These are phyloP conservation scores for Eutolmus rufibarbis DNA, from an alignment of 2,888 invertebrate species.

Conservation along the genomic window DNA sequence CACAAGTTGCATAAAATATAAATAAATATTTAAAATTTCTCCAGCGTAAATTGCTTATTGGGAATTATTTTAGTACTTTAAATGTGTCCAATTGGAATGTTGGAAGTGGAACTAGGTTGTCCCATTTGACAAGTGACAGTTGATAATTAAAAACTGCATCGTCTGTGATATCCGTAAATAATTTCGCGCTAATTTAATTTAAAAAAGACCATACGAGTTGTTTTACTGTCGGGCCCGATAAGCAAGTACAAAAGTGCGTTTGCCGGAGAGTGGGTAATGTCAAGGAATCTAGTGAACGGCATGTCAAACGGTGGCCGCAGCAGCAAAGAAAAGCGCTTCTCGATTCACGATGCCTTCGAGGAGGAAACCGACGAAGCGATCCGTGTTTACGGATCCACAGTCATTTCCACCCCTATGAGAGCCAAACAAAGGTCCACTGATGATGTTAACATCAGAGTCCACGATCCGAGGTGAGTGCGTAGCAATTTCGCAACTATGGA, in stretches of 20 bases:
- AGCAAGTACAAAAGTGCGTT: not conserved
- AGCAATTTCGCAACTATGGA: not conserved
- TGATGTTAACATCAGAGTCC: constrained; percentile 66
- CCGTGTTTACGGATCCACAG: constrained; percentile 80
- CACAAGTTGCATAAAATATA: too few species aligned
- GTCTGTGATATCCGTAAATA: constrained; percentile 20
- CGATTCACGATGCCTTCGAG: constrained; percentile 85
- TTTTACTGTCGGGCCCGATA: not conserved
- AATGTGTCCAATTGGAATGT: not conserved
- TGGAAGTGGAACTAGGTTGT: not conserved
- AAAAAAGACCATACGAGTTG: not conserved
- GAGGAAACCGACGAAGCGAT: constrained; percentile 85
- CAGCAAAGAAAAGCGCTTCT: constrained; percentile 71
- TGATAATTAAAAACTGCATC: constrained; percentile 11
- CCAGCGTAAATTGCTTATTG: not conserved
- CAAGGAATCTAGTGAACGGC: constrained; percentile 64
- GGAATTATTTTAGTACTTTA: not conserved
- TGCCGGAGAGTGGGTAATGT: constrained; percentile 60
- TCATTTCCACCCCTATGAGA: constrained; percentile 74
- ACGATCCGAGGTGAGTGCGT: constrained; percentile 61
- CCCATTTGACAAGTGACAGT: constrained; percentile 24
- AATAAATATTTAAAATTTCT: not conserved
- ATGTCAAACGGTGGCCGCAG: not conserved
- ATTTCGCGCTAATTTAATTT: constrained; percentile 25
- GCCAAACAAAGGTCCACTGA: constrained; percentile 66